A percentile compares a stretch with the other conserved stretches of the same genome.
phyloP scores from a whole-genome alignment of 1,140 invertebrate genomes.

The Trypoxylus dichotomus region DNA sequence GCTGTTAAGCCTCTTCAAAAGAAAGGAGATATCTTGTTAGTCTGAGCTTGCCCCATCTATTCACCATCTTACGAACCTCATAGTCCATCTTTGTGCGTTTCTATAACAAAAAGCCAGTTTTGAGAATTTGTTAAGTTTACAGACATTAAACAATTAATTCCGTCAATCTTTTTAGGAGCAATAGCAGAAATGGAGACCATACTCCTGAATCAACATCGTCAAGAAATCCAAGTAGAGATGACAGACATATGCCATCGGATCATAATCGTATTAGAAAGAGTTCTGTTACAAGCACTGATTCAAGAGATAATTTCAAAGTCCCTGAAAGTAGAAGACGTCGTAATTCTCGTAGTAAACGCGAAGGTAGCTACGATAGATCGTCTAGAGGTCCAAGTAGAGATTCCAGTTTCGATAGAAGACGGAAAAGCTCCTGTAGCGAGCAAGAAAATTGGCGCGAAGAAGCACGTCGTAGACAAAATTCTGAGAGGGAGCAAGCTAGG shows the following conservation, averaged over 20 bases:
- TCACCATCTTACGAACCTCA: no score
- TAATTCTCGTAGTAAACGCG: constrained; percentile 39
- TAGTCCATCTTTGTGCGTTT: no score
- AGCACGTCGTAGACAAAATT: constrained; percentile 42
- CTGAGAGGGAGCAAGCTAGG: constrained; percentile 34
- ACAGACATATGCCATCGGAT: background rate
- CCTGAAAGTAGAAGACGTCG: constrained; percentile 41
- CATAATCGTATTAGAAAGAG: constrained; percentile 30
- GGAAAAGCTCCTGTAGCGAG: constrained; percentile 34
- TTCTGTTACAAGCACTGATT: constrained; percentile 32
- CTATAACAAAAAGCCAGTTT: no score
- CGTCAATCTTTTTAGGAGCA: constrained; percentile 49
- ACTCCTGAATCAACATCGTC: constrained; percentile 49
- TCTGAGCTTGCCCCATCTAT: no score
- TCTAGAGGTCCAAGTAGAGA: constrained; percentile 47
- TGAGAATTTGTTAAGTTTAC: no score
- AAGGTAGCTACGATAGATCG: constrained; percentile 46
- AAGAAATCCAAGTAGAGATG: constrained; percentile 20
- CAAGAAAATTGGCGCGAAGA: constrained; percentile 51
- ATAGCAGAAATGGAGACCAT: constrained; percentile 54
- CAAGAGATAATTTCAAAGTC: constrained; percentile 43
- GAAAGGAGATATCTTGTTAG: no score
- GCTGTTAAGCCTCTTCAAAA: no score
- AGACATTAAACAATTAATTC: no score
- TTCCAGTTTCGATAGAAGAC: constrained; percentile 46